These are phyloP conservation scores for Flexamia atlantica DNA, from an alignment of 2,888 invertebrate genomes.

Conservation along the genomic window DNA sequence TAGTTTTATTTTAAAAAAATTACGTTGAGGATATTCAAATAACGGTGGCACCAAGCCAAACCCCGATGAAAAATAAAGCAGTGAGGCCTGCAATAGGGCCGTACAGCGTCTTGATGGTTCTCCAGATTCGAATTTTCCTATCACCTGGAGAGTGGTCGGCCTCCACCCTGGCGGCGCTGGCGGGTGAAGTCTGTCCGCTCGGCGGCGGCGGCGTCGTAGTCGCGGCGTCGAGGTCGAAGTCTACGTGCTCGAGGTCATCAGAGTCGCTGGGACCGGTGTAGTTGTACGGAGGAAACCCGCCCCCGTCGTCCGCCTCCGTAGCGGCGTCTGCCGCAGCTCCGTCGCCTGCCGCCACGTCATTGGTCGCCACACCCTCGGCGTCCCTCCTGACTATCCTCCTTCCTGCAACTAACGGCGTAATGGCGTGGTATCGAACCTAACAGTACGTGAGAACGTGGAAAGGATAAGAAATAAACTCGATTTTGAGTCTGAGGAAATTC, in stretches of 20 bases:
- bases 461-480: too few relatives aligned
- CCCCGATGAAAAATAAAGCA: slow-evolving; percentile 4
- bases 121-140: background rate
- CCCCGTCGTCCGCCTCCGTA: background rate
- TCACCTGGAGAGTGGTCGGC: slow-evolving; percentile 19
- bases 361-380: background rate
- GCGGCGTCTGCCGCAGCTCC: background rate
- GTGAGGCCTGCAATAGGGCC: background rate
- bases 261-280: slow-evolving; percentile 14
- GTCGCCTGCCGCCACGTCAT: background rate
- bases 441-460: too few relatives aligned
- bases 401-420: slow-evolving; percentile 13
- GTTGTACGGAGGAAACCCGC: slow-evolving; percentile 23
- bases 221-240: slow-evolving; percentile 14
- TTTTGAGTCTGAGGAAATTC: too few relatives aligned
- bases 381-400: background rate
- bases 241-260: background rate
- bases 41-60: slow-evolving; percentile 15
- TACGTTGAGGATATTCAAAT: background rate
- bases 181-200: background rate
- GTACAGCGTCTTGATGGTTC: background rate
- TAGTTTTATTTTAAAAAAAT: background rate
- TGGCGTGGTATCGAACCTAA: too few relatives aligned
- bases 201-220: background rate
- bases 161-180: background rate